Evolutionary conservation across 2,888 invertebrate species (phyloP), one percentile per base, ranked within the genome.

Genomic region (Brachycybe producta): DNA sequence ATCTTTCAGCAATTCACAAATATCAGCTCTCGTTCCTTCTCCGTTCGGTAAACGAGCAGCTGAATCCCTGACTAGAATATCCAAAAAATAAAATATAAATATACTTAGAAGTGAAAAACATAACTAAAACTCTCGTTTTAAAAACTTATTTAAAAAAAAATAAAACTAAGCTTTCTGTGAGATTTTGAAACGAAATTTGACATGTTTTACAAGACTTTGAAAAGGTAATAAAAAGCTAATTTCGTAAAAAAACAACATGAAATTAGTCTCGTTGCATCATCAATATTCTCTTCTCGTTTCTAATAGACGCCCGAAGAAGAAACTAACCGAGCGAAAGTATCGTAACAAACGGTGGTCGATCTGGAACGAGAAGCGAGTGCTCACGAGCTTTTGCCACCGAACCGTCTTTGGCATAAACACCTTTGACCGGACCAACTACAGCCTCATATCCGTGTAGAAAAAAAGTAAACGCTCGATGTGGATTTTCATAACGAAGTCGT

Each of bases 1-100:
- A 61, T 82, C 82, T 58, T 79, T 82, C 47, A 94, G 71, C 54
- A 94, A 70, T 60, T 87, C 87, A 61, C 91, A 84, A 49, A 94
- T 87, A 62, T 94, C 91, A 1, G 84, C 82, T 1, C 91, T 70
- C 0, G 91, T 88, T 13, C 90, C 94, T 70, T 92, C 90, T 0
- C 94, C 92, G 65, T 92, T 92, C 1, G 94, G 94, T 58, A 94
- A 71, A 19, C 94, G 73, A 0, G 94, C 91, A 0, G 90, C 84
- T 0, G 94, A 88, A 71, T 94, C 94, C 30, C 92, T 73, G n/a
- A 94, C 88, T 66, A 52, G 28, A 61, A 58, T 28, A n/a, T n/a
- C n/a, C n/a, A n/a, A n/a, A n/a, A n/a, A n/a, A n/a, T n/a, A n/a
- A n/a, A n/a, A n/a, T n/a, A n/a, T n/a, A n/a, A n/a, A n/a, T n/a